Percentiles rank a stretch among this genome's conserved stretches.
These are phyloP conservation scores for Amphilophus citrinellus DNA, from an alignment of 2,113 vertebrate species.

Conservation along the genomic window DNA sequence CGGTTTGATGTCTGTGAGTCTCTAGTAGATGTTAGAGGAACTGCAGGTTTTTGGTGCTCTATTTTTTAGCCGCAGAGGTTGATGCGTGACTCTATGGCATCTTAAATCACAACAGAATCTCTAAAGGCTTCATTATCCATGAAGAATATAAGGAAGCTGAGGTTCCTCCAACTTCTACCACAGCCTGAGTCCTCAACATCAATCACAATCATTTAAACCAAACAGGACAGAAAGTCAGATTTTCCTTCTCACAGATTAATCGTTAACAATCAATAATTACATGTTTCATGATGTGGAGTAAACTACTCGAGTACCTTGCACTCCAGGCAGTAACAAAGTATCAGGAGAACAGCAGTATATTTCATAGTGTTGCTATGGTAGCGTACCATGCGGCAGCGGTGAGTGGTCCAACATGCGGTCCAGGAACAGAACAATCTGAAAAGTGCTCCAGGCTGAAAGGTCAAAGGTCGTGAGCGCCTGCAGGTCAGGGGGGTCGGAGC, in stretches of 20 bases:
- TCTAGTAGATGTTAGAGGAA: not conserved
- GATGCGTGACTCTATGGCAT: too few species aligned
- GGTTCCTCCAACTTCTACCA: too few species aligned
- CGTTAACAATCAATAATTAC: not conserved
- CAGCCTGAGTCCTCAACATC: not conserved
- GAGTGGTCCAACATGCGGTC: slow-evolving; percentile 92
- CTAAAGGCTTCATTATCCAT: too few species aligned
- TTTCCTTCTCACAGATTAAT: too few species aligned
- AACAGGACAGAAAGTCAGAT: not conserved
- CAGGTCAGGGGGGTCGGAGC: slow-evolving; percentile 78
- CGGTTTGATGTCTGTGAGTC: not conserved
- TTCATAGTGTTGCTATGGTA: not conserved
- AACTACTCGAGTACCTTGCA: not conserved
- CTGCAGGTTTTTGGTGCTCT: too few species aligned
- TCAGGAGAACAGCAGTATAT: not conserved
- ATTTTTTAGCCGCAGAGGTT: too few species aligned
- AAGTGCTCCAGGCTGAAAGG: slow-evolving; percentile 93
- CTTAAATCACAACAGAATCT: too few species aligned
- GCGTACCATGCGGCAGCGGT: slow-evolving; percentile 86
- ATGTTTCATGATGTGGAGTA: not conserved
- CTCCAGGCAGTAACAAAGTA: not conserved
- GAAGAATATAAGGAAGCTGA: not conserved
- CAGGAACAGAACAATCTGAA: slow-evolving; percentile 95
- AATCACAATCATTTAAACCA: not conserved
- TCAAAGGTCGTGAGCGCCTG: slow-evolving; percentile 81